These are phyloP conservation scores for Conus betulinus DNA, from an alignment of 1,140 invertebrate genomes.

Conservation along the genomic window DNA sequence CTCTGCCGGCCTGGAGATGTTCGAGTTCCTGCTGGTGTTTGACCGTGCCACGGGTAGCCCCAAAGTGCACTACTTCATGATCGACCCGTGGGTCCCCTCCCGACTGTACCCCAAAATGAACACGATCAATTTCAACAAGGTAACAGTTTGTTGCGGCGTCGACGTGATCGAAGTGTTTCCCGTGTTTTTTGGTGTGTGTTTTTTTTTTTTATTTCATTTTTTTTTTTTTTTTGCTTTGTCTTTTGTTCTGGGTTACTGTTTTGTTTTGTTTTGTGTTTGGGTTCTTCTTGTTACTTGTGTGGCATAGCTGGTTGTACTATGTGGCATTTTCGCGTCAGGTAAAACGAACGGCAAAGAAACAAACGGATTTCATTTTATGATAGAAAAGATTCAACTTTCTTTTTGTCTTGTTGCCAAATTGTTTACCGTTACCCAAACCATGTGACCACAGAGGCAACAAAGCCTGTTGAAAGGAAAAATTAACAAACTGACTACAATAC, in stretches of 20 bases:
- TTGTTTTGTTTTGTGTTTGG: not conserved
- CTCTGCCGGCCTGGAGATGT: slow-evolving; percentile 17
- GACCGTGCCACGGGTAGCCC: slow-evolving; percentile 64
- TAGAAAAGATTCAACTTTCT: too few species aligned
- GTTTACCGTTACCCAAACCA: too few species aligned
- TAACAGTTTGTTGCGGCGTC: not conserved
- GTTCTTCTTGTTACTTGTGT: not conserved
- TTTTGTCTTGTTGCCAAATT: too few species aligned
- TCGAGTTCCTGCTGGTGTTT: slow-evolving; percentile 78
- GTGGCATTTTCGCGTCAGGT: not conserved
- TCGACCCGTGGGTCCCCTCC: slow-evolving; percentile 55
- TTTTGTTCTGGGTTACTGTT: not conserved
- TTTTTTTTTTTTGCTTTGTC: too few species aligned
- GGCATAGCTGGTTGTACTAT: not conserved
- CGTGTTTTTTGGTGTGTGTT: too few species aligned
- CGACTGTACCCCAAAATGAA: slow-evolving; percentile 64
- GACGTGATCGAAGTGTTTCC: too few species aligned
- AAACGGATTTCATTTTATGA: too few species aligned
- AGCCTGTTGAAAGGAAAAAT: too few species aligned
- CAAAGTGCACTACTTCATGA: slow-evolving; percentile 66
- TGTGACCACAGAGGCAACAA: too few species aligned
- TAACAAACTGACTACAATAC: too few species aligned
- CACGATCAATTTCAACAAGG: slow-evolving; percentile 53
- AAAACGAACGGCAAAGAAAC: too few species aligned
- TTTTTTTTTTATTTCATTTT: too few species aligned